Conservation (phyloP, 2,113 vertebrate genomes). For the Pycnonotus jocosus region DNA sequence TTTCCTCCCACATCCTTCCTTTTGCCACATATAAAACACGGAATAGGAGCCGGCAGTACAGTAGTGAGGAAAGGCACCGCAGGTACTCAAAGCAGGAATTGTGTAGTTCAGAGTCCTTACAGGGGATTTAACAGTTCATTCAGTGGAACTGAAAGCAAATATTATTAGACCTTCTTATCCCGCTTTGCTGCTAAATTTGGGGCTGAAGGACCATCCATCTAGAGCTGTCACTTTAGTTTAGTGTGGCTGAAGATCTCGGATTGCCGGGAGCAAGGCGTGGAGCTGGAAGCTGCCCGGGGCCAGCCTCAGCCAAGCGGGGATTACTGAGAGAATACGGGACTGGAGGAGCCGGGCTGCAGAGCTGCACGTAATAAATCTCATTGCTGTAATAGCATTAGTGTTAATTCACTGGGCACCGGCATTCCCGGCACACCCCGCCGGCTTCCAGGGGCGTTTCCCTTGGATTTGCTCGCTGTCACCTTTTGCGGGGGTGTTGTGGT, state of each 20-base stretch:
- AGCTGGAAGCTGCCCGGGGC: accelerated
- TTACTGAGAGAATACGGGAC: neutral
- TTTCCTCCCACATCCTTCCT: neutral
- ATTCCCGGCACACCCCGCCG: neutral
- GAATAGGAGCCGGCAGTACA: neutral
- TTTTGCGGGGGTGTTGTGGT: neutral
- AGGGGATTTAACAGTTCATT: neutral
- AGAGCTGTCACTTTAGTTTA: neutral
- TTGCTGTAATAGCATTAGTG: slow-evolving; percentile 39
- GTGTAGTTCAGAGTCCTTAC: neutral
- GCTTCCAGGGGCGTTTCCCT: neutral
- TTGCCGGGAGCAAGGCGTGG: neutral
- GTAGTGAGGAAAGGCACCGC: neutral
- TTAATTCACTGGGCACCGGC: neutral
- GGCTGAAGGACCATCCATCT: neutral
- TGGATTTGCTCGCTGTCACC: neutral
- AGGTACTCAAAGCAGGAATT: neutral
- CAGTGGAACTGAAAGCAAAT: neutral
- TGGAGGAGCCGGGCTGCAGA: neutral
- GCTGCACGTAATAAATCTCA: slow-evolving; percentile 12
- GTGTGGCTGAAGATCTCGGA: neutral
- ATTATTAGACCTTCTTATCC: slow-evolving; percentile 24
- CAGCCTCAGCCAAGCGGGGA: neutral
- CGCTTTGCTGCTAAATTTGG: slow-evolving; percentile 35
- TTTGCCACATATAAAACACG: neutral